These are phyloP conservation scores for Hypomecis punctinalis DNA, from an alignment of 2,888 invertebrate genomes.

Conservation along the genomic window DNA sequence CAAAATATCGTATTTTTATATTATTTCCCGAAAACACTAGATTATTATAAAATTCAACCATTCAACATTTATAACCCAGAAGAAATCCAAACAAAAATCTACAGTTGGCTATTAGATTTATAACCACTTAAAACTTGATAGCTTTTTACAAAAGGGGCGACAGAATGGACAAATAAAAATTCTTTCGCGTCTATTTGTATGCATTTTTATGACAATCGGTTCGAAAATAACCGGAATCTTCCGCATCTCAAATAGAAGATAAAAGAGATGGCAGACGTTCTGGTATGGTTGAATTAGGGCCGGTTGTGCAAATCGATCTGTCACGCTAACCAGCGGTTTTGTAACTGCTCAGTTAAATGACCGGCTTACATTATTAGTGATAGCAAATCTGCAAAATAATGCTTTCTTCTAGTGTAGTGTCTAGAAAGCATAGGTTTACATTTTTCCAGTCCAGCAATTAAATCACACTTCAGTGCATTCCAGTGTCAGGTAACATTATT, in stretches of 20 bases:
- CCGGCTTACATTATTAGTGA: too few relatives aligned
- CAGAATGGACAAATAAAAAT: constrained; percentile 32
- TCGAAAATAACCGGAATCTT: constrained; percentile 26
- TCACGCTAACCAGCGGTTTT: background rate
- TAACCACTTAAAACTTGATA: constrained; percentile 8
- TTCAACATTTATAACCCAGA: constrained; percentile 12
- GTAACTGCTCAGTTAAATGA: too few relatives aligned
- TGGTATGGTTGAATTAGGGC: constrained; percentile 18
- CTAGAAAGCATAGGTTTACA: too few relatives aligned
- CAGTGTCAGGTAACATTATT: too few relatives aligned
- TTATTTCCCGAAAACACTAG: too few relatives aligned
- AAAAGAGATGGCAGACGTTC: constrained; percentile 15
- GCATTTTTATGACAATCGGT: constrained; percentile 30
- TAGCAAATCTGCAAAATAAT: too few relatives aligned
- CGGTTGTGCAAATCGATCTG: constrained; percentile 17
- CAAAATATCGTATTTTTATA: too few relatives aligned
- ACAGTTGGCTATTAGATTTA: constrained; percentile 18
- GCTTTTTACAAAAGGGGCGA: constrained; percentile 23
- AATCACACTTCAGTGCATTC: too few relatives aligned
- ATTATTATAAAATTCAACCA: too few relatives aligned
- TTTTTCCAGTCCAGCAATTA: too few relatives aligned
- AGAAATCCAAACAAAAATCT: constrained; percentile 4
- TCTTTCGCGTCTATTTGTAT: constrained; percentile 21
- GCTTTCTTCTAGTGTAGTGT: too few relatives aligned
- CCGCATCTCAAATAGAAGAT: constrained; percentile 24